Evolutionary conservation across 2,797 vertebrate genomes (phyloP).

Genomic region (Peromyscus melanophrys): DNA sequence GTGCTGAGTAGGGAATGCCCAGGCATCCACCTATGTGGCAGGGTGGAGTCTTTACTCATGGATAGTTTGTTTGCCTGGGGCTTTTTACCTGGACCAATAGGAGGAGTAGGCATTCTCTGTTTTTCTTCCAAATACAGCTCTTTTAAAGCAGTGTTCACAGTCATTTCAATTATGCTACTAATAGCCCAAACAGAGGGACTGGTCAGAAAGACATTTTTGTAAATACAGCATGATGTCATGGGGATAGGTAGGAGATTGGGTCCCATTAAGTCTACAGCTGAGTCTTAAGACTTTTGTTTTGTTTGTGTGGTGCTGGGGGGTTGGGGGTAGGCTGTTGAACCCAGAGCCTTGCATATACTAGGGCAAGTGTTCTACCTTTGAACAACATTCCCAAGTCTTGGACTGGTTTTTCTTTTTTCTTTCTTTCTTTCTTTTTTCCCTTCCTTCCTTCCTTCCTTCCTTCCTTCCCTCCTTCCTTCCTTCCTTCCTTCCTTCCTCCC

Average conservation of each 20-base stretch:
- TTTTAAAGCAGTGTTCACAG: conserved; percentile 34
- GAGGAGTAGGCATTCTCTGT: not conserved
- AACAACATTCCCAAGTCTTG: not conserved
- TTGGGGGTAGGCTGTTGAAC: not conserved
- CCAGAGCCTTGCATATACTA: not conserved
- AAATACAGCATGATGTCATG: not conserved
- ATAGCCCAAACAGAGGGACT: conserved; percentile 46
- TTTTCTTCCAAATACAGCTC: conserved; percentile 26
- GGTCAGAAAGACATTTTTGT: conserved; percentile 64
- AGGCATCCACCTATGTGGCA: not conserved
- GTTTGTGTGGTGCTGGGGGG: not conserved
- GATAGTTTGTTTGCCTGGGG: conserved; percentile 34
- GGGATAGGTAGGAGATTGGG: not conserved
- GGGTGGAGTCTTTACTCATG: too few relatives aligned
- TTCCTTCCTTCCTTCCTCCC: too few relatives aligned
- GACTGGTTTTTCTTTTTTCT: not conserved
- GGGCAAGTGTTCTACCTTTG: not conserved
- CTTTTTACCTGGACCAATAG: not conserved
- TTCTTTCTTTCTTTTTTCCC: not conserved
- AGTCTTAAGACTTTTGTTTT: not conserved
- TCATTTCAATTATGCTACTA: conserved; percentile 40
- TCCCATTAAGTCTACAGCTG: not conserved
- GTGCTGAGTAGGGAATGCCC: not conserved
- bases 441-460: not conserved
- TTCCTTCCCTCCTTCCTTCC: too few relatives aligned